phyloP scores from a whole-genome alignment of 2,113 vertebrate genomes.

The Potamarius usumacintae region DNA sequence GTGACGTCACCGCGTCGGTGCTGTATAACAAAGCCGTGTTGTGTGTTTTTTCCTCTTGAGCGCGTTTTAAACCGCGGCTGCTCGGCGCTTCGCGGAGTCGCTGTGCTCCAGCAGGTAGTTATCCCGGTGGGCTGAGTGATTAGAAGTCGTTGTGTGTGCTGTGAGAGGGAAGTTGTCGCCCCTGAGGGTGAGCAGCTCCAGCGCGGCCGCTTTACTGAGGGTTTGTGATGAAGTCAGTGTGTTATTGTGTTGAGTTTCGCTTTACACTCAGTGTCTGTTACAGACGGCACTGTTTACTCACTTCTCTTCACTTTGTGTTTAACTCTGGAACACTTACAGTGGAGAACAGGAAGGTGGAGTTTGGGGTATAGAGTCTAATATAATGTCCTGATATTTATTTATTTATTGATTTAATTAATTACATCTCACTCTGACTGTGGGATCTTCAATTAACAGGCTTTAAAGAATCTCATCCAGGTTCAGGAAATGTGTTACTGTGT shows the following conservation, averaged over 20 bases:
- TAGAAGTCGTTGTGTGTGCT: not conserved
- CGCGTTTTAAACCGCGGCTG: not conserved
- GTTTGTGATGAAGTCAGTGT: not conserved
- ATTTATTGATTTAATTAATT: not conserved
- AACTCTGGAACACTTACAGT: not conserved
- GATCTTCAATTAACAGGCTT: not conserved
- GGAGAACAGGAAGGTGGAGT: not conserved
- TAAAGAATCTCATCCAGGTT: too few relatives aligned
- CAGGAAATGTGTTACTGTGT: too few relatives aligned
- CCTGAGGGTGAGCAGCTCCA: conserved; percentile 10
- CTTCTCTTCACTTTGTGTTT: not conserved
- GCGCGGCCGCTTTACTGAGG: conserved; percentile 47
- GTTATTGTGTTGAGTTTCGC: not conserved
- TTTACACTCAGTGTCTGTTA: not conserved
- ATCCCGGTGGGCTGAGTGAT: not conserved
- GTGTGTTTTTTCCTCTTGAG: not conserved
- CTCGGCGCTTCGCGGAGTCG: fast-evolving
- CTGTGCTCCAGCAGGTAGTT: not conserved
- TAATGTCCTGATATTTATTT: too few relatives aligned
- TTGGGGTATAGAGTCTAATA: too few relatives aligned
- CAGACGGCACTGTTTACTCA: not conserved
- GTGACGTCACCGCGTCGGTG: not conserved
- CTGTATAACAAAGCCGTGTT: conserved; percentile 34
- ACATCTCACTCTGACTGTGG: too few relatives aligned
- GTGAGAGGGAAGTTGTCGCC: not conserved